A percentile compares a stretch with the other conserved stretches of the same genome.
Conservation (phyloP, 1,140 invertebrate species). For the Zophobas atratus region DNA sequence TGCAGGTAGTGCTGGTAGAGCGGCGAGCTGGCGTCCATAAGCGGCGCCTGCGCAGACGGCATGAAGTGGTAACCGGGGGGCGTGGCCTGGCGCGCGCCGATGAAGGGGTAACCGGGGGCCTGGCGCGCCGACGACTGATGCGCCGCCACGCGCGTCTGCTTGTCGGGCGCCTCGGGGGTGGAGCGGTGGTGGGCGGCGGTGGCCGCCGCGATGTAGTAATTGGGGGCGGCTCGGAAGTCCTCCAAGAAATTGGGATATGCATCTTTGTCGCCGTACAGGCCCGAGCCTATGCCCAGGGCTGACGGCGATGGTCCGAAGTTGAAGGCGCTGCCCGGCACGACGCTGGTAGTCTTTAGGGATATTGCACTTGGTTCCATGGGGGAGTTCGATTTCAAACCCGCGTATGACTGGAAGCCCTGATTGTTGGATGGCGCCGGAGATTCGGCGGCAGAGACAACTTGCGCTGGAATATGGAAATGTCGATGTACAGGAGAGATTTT, state of each 20-base stretch:
- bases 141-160: slow-evolving; percentile 67
- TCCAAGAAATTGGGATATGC: slow-evolving; percentile 74
- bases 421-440: slow-evolving; percentile 45
- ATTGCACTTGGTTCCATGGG: slow-evolving; percentile 72
- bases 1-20: slow-evolving; percentile 81
- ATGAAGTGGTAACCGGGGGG: slow-evolving; percentile 72
- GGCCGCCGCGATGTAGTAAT: slow-evolving; percentile 72
- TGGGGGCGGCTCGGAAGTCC: slow-evolving; percentile 73
- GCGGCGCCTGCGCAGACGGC: slow-evolving; percentile 63
- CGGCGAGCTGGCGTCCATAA: slow-evolving; percentile 73
- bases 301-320: slow-evolving; percentile 77
- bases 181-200: slow-evolving; percentile 69
- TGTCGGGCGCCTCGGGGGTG: slow-evolving; percentile 68
- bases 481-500: not conserved
- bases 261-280: slow-evolving; percentile 73
- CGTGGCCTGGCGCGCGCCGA: slow-evolving; percentile 70
- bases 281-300: slow-evolving; percentile 68
- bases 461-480: not conserved
- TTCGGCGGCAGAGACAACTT: slow-evolving; percentile 27
- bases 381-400: slow-evolving; percentile 68
- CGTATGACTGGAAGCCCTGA: slow-evolving; percentile 72
- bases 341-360: slow-evolving; percentile 73
- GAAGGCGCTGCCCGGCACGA: slow-evolving; percentile 79
- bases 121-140: slow-evolving; percentile 61
- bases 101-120: slow-evolving; percentile 69